Conservation (phyloP, 2,888 invertebrate species). For the Orchesella flavescens region DNA sequence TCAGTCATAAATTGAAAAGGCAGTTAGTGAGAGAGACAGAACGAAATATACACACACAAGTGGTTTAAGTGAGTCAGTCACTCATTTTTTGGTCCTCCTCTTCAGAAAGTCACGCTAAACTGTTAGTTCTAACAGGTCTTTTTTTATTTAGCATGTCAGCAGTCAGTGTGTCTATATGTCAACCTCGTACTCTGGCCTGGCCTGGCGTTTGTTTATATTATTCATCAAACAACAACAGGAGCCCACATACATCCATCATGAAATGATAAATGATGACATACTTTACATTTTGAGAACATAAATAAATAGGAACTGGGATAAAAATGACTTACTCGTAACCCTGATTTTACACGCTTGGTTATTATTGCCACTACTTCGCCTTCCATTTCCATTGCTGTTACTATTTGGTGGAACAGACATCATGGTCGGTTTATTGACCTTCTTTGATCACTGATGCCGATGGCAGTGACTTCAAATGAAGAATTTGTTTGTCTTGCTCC, state of each 20-base stretch:
- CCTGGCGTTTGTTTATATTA: background rate
- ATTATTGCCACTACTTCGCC: conserved; percentile 56
- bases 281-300: conserved; percentile 6
- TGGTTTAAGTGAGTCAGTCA: conserved; percentile 28
- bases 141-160: conserved; percentile 6
- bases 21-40: background rate
- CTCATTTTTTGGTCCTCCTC: background rate
- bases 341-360: conserved; percentile 68
- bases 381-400: conserved; percentile 50
- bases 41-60: no score
- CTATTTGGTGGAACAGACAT: conserved; percentile 51
- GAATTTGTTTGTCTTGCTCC: background rate
- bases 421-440: background rate
- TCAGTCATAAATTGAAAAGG: conserved; percentile 14
- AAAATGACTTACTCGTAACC: conserved; percentile 65
- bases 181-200: background rate
- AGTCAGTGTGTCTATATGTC: background rate
- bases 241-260: background rate
- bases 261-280: conserved; percentile 23
- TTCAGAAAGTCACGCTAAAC: conserved; percentile 21
- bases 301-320: conserved; percentile 9
- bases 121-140: conserved; percentile 26
- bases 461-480: background rate
- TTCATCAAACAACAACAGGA: conserved; percentile 8
- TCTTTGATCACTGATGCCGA: background rate